Evolutionary conservation across 2,888 invertebrate species (phyloP).

Genomic region (Hydrotaea diabolus): DNA sequence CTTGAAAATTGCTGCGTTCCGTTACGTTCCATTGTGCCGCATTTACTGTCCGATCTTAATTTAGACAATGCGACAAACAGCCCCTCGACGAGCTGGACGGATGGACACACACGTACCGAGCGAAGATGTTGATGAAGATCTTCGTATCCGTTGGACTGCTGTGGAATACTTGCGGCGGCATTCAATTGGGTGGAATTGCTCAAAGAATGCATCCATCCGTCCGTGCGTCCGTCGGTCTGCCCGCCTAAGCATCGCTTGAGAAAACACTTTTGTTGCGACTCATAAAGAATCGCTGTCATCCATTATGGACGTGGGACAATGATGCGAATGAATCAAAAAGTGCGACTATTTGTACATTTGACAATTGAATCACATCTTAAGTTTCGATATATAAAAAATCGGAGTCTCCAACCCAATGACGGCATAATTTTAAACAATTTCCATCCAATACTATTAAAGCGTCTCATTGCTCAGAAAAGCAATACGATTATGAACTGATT

Average conservation of each 20-base stretch:
- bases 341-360: conserved; percentile 1
- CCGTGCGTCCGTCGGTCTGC: background rate
- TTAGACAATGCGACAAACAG: background rate
- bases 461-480: background rate
- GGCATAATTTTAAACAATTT: background rate
- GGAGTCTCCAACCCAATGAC: background rate
- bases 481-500: conserved; percentile 18
- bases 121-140: background rate
- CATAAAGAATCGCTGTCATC: background rate
- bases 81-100: background rate
- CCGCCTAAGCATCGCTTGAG: background rate
- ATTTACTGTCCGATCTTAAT: background rate
- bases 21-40: background rate
- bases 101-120: background rate
- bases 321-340: conserved; percentile 29
- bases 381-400: background rate
- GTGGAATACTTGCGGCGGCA: background rate
- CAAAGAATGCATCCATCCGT: conserved; percentile 28
- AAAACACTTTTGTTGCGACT: conserved; percentile 8
- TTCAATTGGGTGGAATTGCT: conserved; percentile 39
- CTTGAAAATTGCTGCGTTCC: conserved; percentile 1
- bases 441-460: background rate
- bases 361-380: background rate
- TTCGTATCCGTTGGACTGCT: background rate
- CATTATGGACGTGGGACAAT: conserved; percentile 22